Evolutionary conservation across 2,113 vertebrate species (phyloP).

Genomic region (Vulpes ferrilata): DNA sequence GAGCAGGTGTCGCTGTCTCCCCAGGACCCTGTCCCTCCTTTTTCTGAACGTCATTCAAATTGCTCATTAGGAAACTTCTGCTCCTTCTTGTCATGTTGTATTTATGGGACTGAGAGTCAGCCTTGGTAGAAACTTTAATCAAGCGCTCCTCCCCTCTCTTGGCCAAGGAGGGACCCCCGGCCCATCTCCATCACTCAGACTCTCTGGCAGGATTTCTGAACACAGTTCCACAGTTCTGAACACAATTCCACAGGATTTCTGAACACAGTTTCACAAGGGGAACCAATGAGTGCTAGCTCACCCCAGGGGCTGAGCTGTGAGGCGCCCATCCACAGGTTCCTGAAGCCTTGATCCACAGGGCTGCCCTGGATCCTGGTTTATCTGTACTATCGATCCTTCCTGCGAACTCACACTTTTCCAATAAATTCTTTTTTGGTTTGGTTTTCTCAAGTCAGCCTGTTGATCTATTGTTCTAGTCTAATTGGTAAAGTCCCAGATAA

Average conservation of each 20-base stretch:
- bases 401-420: neutral
- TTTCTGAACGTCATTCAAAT: neutral
- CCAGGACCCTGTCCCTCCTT: neutral
- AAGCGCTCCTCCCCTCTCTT: neutral
- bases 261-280: neutral
- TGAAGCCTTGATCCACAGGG: neutral
- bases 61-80: neutral
- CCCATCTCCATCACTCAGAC: neutral
- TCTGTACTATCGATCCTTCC: neutral
- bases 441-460: neutral
- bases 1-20: rapidly evolving
- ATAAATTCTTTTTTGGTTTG: neutral
- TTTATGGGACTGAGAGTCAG: neutral
- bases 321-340: neutral
- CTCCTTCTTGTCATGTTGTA: rapidly evolving
- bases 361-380: neutral
- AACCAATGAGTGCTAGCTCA: neutral
- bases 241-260: neutral
- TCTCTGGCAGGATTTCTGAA: neutral
- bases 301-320: rapidly evolving
- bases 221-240: neutral
- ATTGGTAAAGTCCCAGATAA: too few species aligned
- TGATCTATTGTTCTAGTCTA: neutral
- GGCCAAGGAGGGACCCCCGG: neutral
- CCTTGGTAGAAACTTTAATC: neutral